Evolutionary conservation across 1,140 invertebrate species (phyloP).

Genomic region (Sarcophaga bullata): DNA sequence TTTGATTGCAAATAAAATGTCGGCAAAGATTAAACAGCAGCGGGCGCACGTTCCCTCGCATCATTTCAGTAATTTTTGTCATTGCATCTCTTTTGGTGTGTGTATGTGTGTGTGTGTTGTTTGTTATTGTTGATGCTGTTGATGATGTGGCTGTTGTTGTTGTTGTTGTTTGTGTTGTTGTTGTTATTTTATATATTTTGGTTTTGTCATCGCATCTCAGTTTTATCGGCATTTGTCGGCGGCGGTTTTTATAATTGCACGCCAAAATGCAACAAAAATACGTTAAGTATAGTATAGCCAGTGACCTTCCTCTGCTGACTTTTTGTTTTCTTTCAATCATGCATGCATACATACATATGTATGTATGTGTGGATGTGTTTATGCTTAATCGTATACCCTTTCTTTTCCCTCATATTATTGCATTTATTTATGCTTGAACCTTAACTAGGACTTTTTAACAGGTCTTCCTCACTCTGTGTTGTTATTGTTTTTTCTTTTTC

Average conservation of each 20-base stretch:
- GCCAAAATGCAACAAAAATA: background rate
- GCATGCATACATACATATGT: background rate
- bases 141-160: constrained; percentile 4
- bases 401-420: background rate
- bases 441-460: constrained; percentile 23
- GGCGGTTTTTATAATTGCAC: constrained; percentile 42
- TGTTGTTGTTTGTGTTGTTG: background rate
- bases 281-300: background rate
- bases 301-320: constrained; percentile 19
- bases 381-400: no score
- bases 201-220: constrained; percentile 34
- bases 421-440: background rate
- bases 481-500: no score
- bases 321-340: no score
- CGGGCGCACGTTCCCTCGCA: constrained; percentile 41
- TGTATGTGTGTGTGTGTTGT: no score
- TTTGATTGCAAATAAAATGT: constrained; percentile 28
- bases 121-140: no score
- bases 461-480: background rate
- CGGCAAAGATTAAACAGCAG: constrained; percentile 30
- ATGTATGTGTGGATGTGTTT: no score
- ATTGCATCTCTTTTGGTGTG: constrained; percentile 16
- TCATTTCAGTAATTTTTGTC: constrained; percentile 41
- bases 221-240: constrained; percentile 40
- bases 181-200: constrained; percentile 30